phyloP scores from a whole-genome alignment of 2,888 invertebrate species.

The Plagodis pulveraria region DNA sequence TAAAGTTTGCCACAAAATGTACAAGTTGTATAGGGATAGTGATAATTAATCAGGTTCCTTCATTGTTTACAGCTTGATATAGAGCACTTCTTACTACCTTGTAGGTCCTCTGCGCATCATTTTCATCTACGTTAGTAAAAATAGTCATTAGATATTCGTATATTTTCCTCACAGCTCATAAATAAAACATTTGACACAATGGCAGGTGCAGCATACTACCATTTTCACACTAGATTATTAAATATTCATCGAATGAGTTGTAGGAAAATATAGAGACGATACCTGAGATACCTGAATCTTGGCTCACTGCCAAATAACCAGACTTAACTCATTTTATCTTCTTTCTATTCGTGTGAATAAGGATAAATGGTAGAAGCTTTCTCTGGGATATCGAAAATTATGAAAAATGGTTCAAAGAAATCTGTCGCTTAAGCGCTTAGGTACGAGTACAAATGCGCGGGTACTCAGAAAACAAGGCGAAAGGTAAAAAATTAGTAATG shows the following conservation, averaged over 20 bases:
- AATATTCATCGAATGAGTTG: constrained; percentile 19
- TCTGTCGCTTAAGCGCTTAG: neutral
- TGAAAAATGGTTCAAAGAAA: neutral
- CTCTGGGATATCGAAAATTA: neutral
- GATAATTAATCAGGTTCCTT: too few relatives aligned
- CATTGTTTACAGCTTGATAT: too few relatives aligned
- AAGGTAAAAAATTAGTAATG: too few relatives aligned
- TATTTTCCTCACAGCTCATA: neutral
- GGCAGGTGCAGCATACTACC: neutral
- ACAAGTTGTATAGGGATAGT: too few relatives aligned
- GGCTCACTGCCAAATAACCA: constrained; percentile 28
- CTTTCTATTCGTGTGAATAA: constrained; percentile 10
- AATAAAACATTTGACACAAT: constrained; percentile 1
- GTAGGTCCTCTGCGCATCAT: too few relatives aligned
- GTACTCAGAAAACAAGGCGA: too few relatives aligned
- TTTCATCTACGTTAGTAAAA: neutral
- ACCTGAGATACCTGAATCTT: constrained; percentile 18
- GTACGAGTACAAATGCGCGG: too few relatives aligned
- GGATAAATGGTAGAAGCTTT: constrained; percentile 1
- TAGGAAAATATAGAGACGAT: constrained; percentile 11
- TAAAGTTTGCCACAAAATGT: too few relatives aligned
- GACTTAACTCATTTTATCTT: constrained; percentile 25
- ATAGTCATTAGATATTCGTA: too few relatives aligned
- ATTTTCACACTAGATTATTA: neutral
- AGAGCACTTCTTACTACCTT: too few relatives aligned